These are phyloP conservation scores for Gymnogyps californianus DNA, from an alignment of 2,113 vertebrate genomes.

Conservation along the genomic window DNA sequence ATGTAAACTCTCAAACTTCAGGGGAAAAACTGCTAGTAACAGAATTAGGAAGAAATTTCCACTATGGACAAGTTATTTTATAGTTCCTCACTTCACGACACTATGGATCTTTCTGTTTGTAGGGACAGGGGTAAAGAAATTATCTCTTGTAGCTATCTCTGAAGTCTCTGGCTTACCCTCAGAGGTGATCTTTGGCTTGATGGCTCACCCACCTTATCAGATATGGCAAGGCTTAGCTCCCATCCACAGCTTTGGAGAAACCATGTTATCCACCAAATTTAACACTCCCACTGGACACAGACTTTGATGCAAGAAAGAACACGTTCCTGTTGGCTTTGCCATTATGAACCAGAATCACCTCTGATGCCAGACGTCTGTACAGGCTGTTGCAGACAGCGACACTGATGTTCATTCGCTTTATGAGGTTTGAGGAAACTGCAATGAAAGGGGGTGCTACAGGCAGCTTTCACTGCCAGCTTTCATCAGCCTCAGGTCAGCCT, in stretches of 20 bases:
- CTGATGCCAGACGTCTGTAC: neutral
- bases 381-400: neutral
- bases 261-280: neutral
- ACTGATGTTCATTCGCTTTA: neutral
- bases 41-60: neutral
- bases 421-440: neutral
- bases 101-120: neutral
- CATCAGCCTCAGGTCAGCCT: neutral
- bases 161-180: neutral
- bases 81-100: neutral
- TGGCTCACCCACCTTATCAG: neutral
- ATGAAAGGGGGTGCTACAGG: neutral
- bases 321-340: neutral
- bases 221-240: neutral
- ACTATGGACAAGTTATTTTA: neutral
- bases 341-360: neutral
- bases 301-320: neutral
- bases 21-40: neutral
- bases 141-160: neutral
- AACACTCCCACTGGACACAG: neutral
- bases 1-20: neutral
- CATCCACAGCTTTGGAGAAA: neutral
- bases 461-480: neutral
- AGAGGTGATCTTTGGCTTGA: neutral
- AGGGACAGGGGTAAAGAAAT: neutral